Conservation (phyloP, 2,797 vertebrate species). For the Echiichthys vipera region DNA sequence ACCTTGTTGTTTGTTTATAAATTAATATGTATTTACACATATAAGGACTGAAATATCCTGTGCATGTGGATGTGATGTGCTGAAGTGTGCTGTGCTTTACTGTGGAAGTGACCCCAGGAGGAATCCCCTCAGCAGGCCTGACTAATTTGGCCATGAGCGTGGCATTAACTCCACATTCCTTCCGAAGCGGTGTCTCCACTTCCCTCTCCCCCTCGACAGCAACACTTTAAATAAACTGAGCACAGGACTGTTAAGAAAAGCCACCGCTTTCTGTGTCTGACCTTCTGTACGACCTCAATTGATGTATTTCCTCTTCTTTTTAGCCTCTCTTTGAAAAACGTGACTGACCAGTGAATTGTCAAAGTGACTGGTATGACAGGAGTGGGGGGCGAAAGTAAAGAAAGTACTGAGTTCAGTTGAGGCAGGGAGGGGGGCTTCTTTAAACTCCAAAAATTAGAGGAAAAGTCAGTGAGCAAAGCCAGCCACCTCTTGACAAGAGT, state of each 20-base stretch:
- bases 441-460: conserved; percentile 62
- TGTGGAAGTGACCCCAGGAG: conserved; percentile 52
- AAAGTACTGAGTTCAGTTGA: conserved; percentile 38
- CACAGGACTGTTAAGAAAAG: conserved; percentile 49
- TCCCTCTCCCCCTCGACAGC: conserved; percentile 42
- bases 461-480: conserved; percentile 77
- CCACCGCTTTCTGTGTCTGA: conserved; percentile 56
- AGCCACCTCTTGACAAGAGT: conserved; percentile 72
- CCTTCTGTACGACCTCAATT: conserved; percentile 39
- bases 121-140: conserved; percentile 63
- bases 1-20: conserved; percentile 1
- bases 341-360: conserved; percentile 55
- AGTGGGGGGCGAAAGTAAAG: not conserved
- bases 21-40: conserved; percentile 6
- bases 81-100: conserved; percentile 22
- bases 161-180: conserved; percentile 81
- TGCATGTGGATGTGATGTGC: conserved; percentile 15
- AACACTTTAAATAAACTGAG: conserved; percentile 74
- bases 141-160: conserved; percentile 79
- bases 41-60: conserved; percentile 4
- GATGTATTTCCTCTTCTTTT: conserved; percentile 66
- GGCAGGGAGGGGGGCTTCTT: conserved; percentile 10
- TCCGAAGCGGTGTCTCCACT: conserved; percentile 60
- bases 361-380: conserved; percentile 47
- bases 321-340: conserved; percentile 50